phyloP scores from a whole-genome alignment of 1,140 invertebrate genomes.

The Condylostylus longicornis region DNA sequence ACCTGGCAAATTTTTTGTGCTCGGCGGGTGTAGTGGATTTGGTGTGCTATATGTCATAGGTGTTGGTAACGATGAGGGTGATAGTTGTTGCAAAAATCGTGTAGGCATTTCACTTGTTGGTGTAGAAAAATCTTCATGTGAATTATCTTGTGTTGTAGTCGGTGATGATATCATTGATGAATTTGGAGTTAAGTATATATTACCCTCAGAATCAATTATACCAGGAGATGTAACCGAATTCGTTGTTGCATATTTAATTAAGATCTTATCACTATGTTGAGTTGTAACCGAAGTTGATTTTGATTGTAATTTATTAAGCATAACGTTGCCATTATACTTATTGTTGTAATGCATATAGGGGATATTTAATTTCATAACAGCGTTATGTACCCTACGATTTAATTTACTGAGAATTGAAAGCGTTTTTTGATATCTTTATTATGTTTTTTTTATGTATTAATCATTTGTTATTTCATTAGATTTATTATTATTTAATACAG shows the following conservation, averaged over 20 bases:
- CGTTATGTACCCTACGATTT: conserved; percentile 29
- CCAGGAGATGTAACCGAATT: conserved; percentile 9
- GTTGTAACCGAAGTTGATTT: conserved; percentile 3
- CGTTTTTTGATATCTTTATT: conserved; percentile 31
- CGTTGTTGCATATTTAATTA: not conserved
- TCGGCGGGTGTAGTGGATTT: conserved; percentile 13
- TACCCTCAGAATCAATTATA: conserved; percentile 23
- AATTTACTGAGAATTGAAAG: conserved; percentile 32
- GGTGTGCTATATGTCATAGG: not conserved
- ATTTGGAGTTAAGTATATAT: conserved; percentile 27
- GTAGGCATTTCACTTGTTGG: conserved; percentile 19
- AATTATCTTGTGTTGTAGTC: conserved; percentile 6
- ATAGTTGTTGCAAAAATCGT: conserved; percentile 1
- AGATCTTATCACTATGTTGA: not conserved
- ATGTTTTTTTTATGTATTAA: conserved; percentile 10
- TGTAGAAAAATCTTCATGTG: conserved; percentile 22
- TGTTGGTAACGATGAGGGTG: not conserved
- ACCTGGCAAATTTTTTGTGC: too few species aligned
- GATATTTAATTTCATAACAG: conserved; percentile 28
- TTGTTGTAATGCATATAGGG: conserved; percentile 12
- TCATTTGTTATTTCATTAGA: too few species aligned
- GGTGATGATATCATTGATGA: conserved; percentile 14
- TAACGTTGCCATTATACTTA: conserved; percentile 7
- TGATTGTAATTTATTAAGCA: not conserved
- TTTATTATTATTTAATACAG: too few species aligned